phyloP scores from a whole-genome alignment of 2,113 vertebrate genomes.

The Hiodon alosoides region DNA sequence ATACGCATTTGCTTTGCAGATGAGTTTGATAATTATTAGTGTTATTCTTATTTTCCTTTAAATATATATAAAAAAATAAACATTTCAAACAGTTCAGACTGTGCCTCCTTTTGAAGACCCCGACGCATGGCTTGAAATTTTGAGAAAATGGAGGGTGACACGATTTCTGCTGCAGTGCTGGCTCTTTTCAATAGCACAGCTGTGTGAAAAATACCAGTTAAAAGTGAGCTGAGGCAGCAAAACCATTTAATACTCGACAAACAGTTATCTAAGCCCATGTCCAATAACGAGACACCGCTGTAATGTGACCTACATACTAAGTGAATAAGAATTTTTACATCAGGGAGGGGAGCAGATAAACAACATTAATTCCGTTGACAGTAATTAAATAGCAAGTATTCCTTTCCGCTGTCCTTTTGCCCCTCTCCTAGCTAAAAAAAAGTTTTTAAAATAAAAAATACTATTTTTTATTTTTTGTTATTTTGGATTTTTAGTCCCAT shows the following conservation, averaged over 20 bases:
- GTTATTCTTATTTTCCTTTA: not conserved
- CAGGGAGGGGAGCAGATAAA: constrained; percentile 38
- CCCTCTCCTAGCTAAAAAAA: not conserved
- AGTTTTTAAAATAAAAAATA: no score
- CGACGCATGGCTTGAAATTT: not conserved
- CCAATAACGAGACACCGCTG: constrained; percentile 66
- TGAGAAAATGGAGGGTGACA: constrained; percentile 64
- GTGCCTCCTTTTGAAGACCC: not conserved
- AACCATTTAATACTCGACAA: constrained; percentile 74
- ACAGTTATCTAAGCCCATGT: constrained; percentile 69
- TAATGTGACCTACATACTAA: constrained; percentile 73
- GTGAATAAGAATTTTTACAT: constrained; percentile 53
- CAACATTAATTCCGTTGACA: constrained; percentile 45
- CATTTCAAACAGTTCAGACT: not conserved
- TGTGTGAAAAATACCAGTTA: constrained; percentile 82
- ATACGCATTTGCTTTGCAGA: no score
- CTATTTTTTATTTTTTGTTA: no score
- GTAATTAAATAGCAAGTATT: constrained; percentile 47
- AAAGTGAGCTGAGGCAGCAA: constrained; percentile 77
- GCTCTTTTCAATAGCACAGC: constrained; percentile 86
- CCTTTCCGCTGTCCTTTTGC: constrained; percentile 21
- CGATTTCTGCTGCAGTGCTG: constrained; percentile 80
- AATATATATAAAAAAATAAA: not conserved
- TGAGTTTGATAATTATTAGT: no score
- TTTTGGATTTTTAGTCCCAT: not conserved